Percentiles rank a stretch among this genome's conserved stretches.
Evolutionary conservation across 2,113 vertebrate genomes (phyloP).

Genomic region (Cottus gobio): DNA sequence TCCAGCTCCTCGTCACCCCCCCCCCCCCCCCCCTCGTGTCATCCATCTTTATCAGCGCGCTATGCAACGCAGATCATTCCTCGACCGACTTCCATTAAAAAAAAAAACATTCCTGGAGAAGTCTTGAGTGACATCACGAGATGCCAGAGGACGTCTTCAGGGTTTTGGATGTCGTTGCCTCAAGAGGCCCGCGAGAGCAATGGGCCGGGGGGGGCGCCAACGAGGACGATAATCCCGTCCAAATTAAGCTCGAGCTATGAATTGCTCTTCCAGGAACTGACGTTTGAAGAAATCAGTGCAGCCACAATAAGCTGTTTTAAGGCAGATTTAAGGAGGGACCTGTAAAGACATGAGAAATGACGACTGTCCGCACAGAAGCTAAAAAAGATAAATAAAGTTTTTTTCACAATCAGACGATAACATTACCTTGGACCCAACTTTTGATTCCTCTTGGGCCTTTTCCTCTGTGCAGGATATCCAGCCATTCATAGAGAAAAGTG

Average conservation of each 20-base stretch:
- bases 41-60: conserved; percentile 69
- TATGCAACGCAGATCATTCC: conserved; percentile 42
- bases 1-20: conserved; percentile 63
- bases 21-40: conserved; percentile 26
- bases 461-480: conserved; percentile 3
- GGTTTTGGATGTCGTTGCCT: conserved; percentile 60
- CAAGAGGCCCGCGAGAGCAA: conserved; percentile 23
- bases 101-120: conserved; percentile 54
- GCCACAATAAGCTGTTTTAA: not conserved
- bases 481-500: conserved; percentile 20
- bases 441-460: conserved; percentile 9
- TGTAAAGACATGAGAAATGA: not conserved
- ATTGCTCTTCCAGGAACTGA: conserved; percentile 2
- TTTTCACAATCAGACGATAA: conserved; percentile 14
- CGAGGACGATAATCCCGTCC: no score
- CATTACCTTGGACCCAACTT: conserved; percentile 5
- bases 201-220: not conserved
- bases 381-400: not conserved
- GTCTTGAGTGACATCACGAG: conserved; percentile 51
- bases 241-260: conserved; percentile 1
- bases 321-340: not conserved
- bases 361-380: not conserved
- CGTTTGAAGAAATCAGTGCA: not conserved
- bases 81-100: conserved; percentile 19
- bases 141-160: conserved; percentile 32